Base-by-base conservation (phyloP, 2,888 invertebrate species). In the Sylvicola cinctus region DNA sequence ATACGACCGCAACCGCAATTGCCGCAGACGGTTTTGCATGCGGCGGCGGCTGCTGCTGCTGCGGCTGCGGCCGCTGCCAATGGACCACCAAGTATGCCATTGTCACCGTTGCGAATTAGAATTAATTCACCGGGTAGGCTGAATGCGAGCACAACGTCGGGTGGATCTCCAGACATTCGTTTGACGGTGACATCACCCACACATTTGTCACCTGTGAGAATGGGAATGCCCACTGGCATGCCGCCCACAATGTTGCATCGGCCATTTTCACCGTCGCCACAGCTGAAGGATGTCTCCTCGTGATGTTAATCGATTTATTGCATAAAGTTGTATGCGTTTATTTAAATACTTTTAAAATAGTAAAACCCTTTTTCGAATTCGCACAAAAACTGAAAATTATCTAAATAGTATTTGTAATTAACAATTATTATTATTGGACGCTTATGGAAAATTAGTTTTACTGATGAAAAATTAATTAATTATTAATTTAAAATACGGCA, bases 261-360 rank as follows among this genome's bases (percentile, higher is more conserved):
- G 39, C 58, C 57, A 31, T 58, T 58, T 42, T 58, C 57, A 36
- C 55, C 57, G 29, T 58, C 57, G 40, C 57, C 57, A 29, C 54
- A 57, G 35, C 46, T 54, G 11, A 36, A 38, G 26, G 38, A 37
- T 23, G 26, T 27, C 8, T 37, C 38, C 33, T 39, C 25, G 25
- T 25, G 25, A 25, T 25, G n/a, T n/a, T n/a, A n/a, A n/a, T n/a
- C n/a, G n/a, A n/a, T n/a, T n/a, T n/a, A n/a, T n/a, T n/a, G n/a
- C n/a, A n/a, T n/a, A n/a, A n/a, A n/a, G n/a, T n/a, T n/a, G n/a
- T n/a, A n/a, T n/a, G n/a, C n/a, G n/a, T n/a, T n/a, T n/a, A n/a
- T n/a, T n/a, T n/a, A n/a, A n/a, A n/a, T n/a, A n/a, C n/a, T n/a
- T n/a, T n/a, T n/a, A n/a, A n/a, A n/a, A n/a, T n/a, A n/a, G n/a